Conservation (phyloP, 2,888 invertebrate genomes). For the Sarcophaga caerulescens region DNA sequence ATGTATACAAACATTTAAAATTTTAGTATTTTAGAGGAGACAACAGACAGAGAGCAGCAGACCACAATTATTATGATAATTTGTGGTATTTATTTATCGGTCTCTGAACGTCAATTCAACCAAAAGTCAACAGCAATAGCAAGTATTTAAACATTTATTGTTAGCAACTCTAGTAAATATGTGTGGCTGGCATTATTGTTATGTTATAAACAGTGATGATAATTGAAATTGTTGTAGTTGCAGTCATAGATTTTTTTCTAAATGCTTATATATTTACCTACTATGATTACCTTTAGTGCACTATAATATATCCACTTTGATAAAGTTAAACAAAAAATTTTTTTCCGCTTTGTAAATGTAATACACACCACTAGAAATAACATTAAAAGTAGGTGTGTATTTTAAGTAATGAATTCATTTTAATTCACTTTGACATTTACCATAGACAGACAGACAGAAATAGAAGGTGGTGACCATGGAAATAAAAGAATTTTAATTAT, state of each 20-base stretch:
- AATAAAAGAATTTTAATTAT: no score
- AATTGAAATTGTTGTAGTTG: slow-evolving; percentile 13
- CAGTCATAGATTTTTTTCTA: background rate
- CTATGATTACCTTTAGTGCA: no score
- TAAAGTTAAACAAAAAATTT: no score
- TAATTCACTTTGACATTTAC: slow-evolving; percentile 32
- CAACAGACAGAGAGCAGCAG: background rate
- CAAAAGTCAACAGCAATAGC: background rate
- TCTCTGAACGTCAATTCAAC: slow-evolving; percentile 55
- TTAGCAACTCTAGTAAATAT: background rate
- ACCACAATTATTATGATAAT: slow-evolving; percentile 66
- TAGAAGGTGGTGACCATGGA: background rate
- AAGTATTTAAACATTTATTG: background rate
- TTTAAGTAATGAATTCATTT: slow-evolving; percentile 5
- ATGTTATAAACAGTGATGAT: no score
- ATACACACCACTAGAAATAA: no score
- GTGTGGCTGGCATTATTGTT: background rate
- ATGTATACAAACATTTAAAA: slow-evolving; percentile 19
- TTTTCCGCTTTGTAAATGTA: no score
- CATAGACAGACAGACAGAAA: background rate
- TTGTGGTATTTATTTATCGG: slow-evolving; percentile 66
- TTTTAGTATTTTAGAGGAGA: slow-evolving; percentile 1
- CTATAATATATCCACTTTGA: no score
- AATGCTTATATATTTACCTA: background rate
- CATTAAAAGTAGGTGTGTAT: slow-evolving; percentile 5